phyloP scores from a whole-genome alignment of 1,140 invertebrate genomes.

The Cherax quadricarinatus region DNA sequence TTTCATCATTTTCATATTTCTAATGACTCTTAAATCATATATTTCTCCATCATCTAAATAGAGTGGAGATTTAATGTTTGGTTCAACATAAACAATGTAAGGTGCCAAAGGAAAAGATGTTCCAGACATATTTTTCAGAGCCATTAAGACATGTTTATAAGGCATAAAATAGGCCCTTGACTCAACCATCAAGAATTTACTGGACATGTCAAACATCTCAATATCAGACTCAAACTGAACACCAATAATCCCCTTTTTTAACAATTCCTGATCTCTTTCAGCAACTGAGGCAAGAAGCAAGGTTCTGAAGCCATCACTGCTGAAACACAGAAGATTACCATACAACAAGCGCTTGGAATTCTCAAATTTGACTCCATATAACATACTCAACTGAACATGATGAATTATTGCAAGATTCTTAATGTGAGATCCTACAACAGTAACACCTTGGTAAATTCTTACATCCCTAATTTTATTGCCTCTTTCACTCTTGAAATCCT shows the following conservation, averaged over 20 bases:
- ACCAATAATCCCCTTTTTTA: constrained; percentile 78
- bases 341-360: constrained; percentile 82
- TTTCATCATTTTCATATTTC: constrained; percentile 45
- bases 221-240: constrained; percentile 77
- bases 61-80: constrained; percentile 41
- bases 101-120: constrained; percentile 76
- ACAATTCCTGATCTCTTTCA: constrained; percentile 78
- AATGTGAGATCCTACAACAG: constrained; percentile 16
- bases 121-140: constrained; percentile 75
- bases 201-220: constrained; percentile 72
- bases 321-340: constrained; percentile 86
- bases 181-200: constrained; percentile 77
- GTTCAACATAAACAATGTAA: constrained; percentile 74
- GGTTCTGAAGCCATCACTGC: constrained; percentile 82
- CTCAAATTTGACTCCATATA: constrained; percentile 61
- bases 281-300: constrained; percentile 83
- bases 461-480: constrained; percentile 20
- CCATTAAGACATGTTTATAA: constrained; percentile 77
- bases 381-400: constrained; percentile 42
- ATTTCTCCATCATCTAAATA: constrained; percentile 60
- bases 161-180: constrained; percentile 79
- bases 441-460: constrained; percentile 61
- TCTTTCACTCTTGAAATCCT: constrained; percentile 55
- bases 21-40: constrained; percentile 57
- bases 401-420: constrained; percentile 35